These are phyloP conservation scores for Drosophila acutilabella DNA, from an alignment of 2,888 invertebrate genomes.

Conservation along the genomic window DNA sequence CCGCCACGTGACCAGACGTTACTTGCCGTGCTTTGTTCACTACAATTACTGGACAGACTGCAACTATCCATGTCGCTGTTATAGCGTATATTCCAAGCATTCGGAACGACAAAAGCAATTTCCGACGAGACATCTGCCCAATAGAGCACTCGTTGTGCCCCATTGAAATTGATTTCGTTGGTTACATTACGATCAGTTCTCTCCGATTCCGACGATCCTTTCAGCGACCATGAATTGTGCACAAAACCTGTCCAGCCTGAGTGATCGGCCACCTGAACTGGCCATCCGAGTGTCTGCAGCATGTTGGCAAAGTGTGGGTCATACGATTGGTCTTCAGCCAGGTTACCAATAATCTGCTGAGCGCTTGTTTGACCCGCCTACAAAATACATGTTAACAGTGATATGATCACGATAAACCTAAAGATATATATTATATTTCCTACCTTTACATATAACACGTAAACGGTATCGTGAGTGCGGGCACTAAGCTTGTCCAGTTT, in stretches of 20 bases:
- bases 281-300: constrained; percentile 92
- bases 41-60: constrained; percentile 75
- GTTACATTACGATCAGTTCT: constrained; percentile 83
- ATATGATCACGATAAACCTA: too few species aligned
- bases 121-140: constrained; percentile 98
- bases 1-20: constrained; percentile 78
- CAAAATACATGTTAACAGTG: too few species aligned
- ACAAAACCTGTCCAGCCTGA: constrained; percentile 98
- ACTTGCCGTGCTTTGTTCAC: constrained; percentile 68
- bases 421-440: neutral
- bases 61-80: constrained; percentile 78
- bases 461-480: constrained; percentile 95
- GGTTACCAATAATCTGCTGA: constrained; percentile 90
- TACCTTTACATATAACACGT: constrained; percentile 95
- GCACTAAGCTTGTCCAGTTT: constrained; percentile 94
- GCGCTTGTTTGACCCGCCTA: constrained; percentile 91
- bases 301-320: constrained; percentile 87
- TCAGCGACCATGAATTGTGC: constrained; percentile 92
- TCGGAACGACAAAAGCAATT: constrained; percentile 97
- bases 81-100: constrained; percentile 85
- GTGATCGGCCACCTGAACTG: constrained; percentile 93
- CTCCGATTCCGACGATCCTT: constrained; percentile 60
- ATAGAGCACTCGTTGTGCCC: constrained; percentile 93
- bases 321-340: constrained; percentile 81
- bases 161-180: constrained; percentile 91